Evolutionary conservation across 92 coral and sea anemone species (phyloP), one percentile per base, ranked within the genome.

Genomic region (Meandrina meandrites): DNA sequence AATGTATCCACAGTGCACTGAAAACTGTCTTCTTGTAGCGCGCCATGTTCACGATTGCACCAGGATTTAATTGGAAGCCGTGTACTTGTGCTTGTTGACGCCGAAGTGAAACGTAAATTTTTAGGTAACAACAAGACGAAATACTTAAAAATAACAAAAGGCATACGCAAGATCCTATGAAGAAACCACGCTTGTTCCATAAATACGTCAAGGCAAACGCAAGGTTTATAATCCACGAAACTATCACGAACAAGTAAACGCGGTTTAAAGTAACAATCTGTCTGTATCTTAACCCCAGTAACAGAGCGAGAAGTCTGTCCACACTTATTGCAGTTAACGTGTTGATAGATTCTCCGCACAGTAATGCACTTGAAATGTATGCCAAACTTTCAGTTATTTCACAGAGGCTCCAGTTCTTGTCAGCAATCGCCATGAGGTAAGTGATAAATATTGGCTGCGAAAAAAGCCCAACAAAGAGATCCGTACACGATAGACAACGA

Each of bases 261-360:
- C 86, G 69, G 8, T 48, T 18, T 30, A 76, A 47, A 45, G 80
- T 76, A 5, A 78, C 81, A 78, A 78, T 16, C 21, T 78, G 81
- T 53, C 81, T 78, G 81, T 78, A 50, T 50, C 81, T 78, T 28
- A 50, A 30, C 37, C 81, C n/a, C 18, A 78, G 31, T 30, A 78
- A 31, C 81, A 78, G 42, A 54, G 81, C 45, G 81, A 78, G 81
- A 30, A 78, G 81, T 78, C 81, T 78, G 40, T 78, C 81, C 66
- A 78, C 66, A 32, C 81, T 78, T 78, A 78, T 78, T 5, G 81
- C 81, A 32, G 81, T 51, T n/a, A 78, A 32, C 45, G 64, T 47
- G 47, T n/a, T 70, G 77, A 82, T 45, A 11, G 86, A 82, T 17
- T 67, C 47, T 1, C 86, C 86, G 27, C 78, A 69, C 5, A 76